Conservation (phyloP, 2,797 vertebrate species). For the Diplodus sargus region DNA sequence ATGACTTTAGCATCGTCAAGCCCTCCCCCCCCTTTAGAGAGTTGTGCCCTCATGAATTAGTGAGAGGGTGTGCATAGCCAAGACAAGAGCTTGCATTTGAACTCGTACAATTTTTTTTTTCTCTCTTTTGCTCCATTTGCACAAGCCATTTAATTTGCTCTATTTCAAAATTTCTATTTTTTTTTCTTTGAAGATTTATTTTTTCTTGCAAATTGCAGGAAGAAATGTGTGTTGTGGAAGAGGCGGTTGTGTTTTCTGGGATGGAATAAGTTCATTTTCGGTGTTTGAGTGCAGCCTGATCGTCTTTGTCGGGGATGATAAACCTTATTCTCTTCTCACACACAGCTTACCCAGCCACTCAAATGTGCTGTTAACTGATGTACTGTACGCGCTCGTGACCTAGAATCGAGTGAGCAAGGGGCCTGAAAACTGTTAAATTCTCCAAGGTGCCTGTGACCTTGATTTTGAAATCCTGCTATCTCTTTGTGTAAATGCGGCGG, state of each 20-base stretch:
- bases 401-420: conserved; percentile 67
- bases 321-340: conserved; percentile 43
- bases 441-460: conserved; percentile 81
- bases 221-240: conserved; percentile 16
- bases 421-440: conserved; percentile 70
- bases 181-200: conserved; percentile 14
- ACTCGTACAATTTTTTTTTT: conserved; percentile 29
- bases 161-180: conserved; percentile 33
- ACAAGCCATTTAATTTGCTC: conserved; percentile 56
- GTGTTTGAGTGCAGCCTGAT: conserved; percentile 46
- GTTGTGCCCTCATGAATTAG: conserved; percentile 80
- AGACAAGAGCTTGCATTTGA: conserved; percentile 66
- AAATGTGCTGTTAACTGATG: conserved; percentile 60
- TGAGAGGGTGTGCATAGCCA: conserved; percentile 71
- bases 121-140: conserved; percentile 16
- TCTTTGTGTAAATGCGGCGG: conserved; percentile 45
- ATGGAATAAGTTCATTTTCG: conserved; percentile 62
- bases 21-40: conserved; percentile 69
- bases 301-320: conserved; percentile 54
- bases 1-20: conserved; percentile 74
- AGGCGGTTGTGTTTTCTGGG: conserved; percentile 27
- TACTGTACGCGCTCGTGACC: conserved; percentile 64
- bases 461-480: conserved; percentile 70
- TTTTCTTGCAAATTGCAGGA: conserved; percentile 27
- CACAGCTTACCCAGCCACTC: conserved; percentile 59